A percentile compares a stretch with the other conserved stretches of the same genome.
These are phyloP conservation scores for Oryctolagus cuniculus DNA, from an alignment of 2,113 vertebrate species.

Conservation along the genomic window DNA sequence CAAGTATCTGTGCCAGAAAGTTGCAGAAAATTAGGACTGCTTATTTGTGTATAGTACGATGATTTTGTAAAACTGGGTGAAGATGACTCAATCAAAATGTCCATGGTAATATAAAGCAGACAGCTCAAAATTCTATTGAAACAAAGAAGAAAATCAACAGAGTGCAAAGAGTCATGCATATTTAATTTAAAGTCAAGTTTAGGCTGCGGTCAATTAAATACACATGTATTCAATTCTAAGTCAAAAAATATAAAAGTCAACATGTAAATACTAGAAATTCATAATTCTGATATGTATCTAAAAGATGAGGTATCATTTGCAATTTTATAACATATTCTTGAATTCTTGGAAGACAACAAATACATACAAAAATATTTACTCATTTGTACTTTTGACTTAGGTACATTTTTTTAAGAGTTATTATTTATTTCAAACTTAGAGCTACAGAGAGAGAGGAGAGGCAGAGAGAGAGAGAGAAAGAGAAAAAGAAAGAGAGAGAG, in stretches of 20 bases:
- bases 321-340: conserved; percentile 38
- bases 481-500: too few species aligned
- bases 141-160: background rate
- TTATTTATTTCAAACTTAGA: too few species aligned
- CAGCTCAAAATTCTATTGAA: background rate
- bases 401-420: too few species aligned
- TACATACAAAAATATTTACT: background rate
- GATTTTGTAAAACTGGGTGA: background rate
- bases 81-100: background rate
- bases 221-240: background rate
- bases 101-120: background rate
- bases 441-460: too few species aligned
- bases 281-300: background rate
- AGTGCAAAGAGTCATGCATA: background rate
- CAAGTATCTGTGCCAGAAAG: background rate
- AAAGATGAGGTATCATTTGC: background rate
- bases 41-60: background rate
- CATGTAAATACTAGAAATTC: background rate
- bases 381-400: background rate
- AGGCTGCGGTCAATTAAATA: background rate
- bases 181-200: background rate
- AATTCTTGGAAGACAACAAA: background rate
- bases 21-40: background rate
- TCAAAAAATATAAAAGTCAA: conserved; percentile 13
- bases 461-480: too few species aligned